Percentiles rank a stretch among this genome's conserved stretches.
Conservation (phyloP, 1,140 invertebrate genomes). For the Aphidius gifuensis region DNA sequence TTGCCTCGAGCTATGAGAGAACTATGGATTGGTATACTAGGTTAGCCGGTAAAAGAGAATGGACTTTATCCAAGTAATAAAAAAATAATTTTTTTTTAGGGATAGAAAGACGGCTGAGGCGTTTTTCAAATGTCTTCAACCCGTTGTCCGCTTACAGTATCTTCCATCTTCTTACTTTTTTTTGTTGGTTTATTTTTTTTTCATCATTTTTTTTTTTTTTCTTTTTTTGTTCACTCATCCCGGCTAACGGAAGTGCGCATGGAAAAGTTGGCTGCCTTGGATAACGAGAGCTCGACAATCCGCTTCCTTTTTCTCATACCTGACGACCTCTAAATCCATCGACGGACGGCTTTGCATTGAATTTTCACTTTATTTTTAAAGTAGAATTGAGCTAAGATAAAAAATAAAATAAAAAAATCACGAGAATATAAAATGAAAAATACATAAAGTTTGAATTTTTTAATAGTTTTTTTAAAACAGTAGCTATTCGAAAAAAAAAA, state of each 20-base stretch:
- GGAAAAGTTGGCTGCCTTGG: conserved; percentile 13
- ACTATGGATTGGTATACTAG: neutral
- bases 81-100: conserved; percentile 38
- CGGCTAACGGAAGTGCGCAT: neutral
- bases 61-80: conserved; percentile 43
- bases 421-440: no score
- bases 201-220: neutral
- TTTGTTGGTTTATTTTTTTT: neutral
- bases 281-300: conserved; percentile 13
- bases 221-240: neutral
- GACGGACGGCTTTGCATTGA: conserved; percentile 11
- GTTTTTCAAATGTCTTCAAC: conserved; percentile 41
- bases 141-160: conserved; percentile 8
- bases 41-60: neutral
- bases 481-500: no score
- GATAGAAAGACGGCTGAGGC: conserved; percentile 32
- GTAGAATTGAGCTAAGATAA: no score
- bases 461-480: no score
- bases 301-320: conserved; percentile 1
- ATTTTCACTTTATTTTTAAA: neutral
- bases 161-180: neutral
- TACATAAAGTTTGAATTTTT: no score
- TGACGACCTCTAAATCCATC: conserved; percentile 5
- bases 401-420: no score
- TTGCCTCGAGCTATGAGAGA: conserved; percentile 8